Base-by-base conservation (phyloP, 2,113 vertebrate genomes). In the Dipodomys merriami region DNA sequence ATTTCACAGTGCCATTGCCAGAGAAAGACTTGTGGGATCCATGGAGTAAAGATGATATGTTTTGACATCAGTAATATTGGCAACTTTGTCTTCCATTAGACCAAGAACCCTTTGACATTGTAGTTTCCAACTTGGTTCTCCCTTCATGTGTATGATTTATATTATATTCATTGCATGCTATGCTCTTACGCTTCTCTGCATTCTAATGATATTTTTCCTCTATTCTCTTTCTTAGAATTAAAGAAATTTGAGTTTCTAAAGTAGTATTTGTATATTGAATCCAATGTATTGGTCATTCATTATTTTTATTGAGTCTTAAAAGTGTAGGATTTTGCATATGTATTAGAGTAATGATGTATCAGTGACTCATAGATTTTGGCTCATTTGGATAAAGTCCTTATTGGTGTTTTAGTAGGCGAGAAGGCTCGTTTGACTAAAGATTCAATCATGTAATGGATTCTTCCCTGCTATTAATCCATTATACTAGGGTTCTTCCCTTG, bases 401-500 rank as follows among this genome's bases (percentile, higher is more conserved):
- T 29, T 22, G 35, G 33, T 85, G 13, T 23, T 68, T 67, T n/a
- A 27, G 25, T 39, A 30, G 73, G 25, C 29, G 46, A 77, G n/a
- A 91, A 74, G 1, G 6, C 9, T 2, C 44, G 7, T 39, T 5
- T 44, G 35, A 3, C 64, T 20, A 76, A 44, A 39, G 53, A 4
- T 57, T 57, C 53, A 57, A 18, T 57, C 53, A 57, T 57, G 53
- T 57, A 13, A 57, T 57, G 53, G 8, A 53, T 53, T 53, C 16
- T 8, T 25, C 9, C 25, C 30, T 19, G 4, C 3, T 0, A 0
- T 20, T 53, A 74, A 18, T 6, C 22, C 8, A 5, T 65, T 7
- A 22, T 13, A n/a, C 16, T 39, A 19, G 27, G 25, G 18, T 25
- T 77, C 25, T 81, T 80, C 8, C 39, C 60, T 74, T 53, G 13